Percentiles rank a stretch among this genome's conserved stretches.
phyloP scores from a whole-genome alignment of 1,140 invertebrate species.

The Papilio helenus region DNA sequence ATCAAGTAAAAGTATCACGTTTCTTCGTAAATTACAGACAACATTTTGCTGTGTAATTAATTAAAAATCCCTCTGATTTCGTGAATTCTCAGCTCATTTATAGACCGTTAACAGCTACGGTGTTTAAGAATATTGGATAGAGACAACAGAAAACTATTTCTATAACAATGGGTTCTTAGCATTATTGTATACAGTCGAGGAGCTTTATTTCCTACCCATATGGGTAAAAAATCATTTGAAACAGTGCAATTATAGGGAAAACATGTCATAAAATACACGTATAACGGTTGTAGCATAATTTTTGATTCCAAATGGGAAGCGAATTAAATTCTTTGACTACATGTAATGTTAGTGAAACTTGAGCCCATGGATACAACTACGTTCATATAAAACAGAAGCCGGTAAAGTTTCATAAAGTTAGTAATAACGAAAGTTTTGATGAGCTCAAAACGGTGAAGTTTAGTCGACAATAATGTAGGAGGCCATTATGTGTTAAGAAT shows the following conservation, averaged over 20 bases:
- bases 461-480: background rate
- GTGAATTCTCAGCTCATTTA: slow-evolving; percentile 1
- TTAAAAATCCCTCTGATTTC: background rate
- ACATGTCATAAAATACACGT: too few relatives aligned
- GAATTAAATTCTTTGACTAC: background rate
- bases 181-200: too few relatives aligned
- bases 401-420: slow-evolving; percentile 12
- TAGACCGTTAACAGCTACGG: background rate
- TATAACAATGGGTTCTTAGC: too few relatives aligned
- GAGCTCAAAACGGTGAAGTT: background rate
- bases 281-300: too few relatives aligned
- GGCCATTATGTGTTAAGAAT: background rate
- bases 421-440: slow-evolving; percentile 23
- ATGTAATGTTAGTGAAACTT: background rate
- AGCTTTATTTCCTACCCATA: too few relatives aligned
- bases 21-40: slow-evolving; percentile 19
- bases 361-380: background rate
- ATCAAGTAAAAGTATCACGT: slow-evolving; percentile 31
- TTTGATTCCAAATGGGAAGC: too few relatives aligned
- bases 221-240: too few relatives aligned
- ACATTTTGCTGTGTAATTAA: slow-evolving; percentile 19
- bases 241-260: too few relatives aligned
- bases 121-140: background rate
- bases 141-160: background rate
- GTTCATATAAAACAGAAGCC: slow-evolving; percentile 3